Conservation (phyloP, 2,888 invertebrate species). For the Apodemia mormo region DNA sequence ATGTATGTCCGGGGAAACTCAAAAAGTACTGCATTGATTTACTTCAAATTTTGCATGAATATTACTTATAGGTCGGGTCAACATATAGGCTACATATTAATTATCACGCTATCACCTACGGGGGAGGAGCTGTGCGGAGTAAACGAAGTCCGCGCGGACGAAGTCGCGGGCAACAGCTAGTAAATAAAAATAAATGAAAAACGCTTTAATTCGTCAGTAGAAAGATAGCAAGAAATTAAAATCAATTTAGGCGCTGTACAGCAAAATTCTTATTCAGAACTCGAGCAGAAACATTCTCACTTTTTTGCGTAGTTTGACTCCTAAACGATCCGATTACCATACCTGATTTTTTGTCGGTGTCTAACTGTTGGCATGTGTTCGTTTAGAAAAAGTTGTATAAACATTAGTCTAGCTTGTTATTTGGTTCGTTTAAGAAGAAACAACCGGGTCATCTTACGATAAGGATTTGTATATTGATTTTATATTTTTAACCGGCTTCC, state of each 20-base stretch:
- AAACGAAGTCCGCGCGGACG: too few relatives aligned
- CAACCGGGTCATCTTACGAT: constrained; percentile 1
- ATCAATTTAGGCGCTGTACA: background rate
- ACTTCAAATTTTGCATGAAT: too few relatives aligned
- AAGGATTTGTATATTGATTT: background rate
- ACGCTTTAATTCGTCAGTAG: background rate
- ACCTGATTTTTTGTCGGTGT: constrained; percentile 24
- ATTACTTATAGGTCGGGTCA: too few relatives aligned
- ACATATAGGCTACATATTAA: too few relatives aligned
- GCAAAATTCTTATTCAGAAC: background rate
- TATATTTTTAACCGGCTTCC: background rate
- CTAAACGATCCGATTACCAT: constrained; percentile 4
- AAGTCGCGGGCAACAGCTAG: too few relatives aligned
- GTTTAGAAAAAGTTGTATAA: constrained; percentile 18
- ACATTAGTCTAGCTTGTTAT: constrained; percentile 14
- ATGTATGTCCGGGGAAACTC: too few relatives aligned
- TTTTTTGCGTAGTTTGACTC: background rate
- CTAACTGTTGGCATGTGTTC: constrained; percentile 20
- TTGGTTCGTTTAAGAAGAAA: constrained; percentile 9
- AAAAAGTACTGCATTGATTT: too few relatives aligned
- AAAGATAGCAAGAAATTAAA: background rate
- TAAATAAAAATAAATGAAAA: background rate
- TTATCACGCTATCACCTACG: too few relatives aligned
- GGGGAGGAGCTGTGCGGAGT: too few relatives aligned
- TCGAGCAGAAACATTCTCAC: background rate